phyloP scores from a whole-genome alignment of 2,113 vertebrate species.

The Silurus glanis region DNA sequence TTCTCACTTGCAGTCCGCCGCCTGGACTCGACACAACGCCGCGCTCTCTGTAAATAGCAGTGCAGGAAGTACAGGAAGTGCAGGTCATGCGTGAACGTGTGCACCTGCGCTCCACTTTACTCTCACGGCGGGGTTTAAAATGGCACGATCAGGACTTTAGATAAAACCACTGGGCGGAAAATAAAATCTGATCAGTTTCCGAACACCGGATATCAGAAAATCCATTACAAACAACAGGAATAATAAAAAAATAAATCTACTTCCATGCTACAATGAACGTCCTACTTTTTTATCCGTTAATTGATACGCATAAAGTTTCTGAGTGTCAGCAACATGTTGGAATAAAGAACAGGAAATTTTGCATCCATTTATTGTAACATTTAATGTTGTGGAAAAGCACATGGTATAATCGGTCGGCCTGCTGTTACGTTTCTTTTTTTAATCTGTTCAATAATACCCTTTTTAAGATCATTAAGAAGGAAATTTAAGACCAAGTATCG shows the following conservation, averaged over 20 bases:
- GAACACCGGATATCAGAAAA: no score
- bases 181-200: no score
- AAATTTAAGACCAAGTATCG: no score
- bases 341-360: neutral
- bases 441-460: no score
- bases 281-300: no score
- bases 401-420: no score
- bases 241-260: no score
- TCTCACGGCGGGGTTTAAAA: neutral
- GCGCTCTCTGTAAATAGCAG: neutral
- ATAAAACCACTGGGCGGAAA: neutral
- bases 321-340: neutral
- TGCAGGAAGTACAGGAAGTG: neutral
- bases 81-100: neutral
- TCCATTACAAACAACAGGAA: no score
- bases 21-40: neutral
- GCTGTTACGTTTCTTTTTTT: no score
- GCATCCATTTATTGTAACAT: neutral
- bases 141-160: neutral
- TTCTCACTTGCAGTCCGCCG: neutral
- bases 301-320: no score
- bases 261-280: no score
- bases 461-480: no score
- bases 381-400: neutral
- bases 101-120: constrained; percentile 2